Evolutionary conservation across 2,113 vertebrate genomes (phyloP), one percentile per base, ranked within the genome.

Genomic region (Actenoides lindsayi): DNA sequence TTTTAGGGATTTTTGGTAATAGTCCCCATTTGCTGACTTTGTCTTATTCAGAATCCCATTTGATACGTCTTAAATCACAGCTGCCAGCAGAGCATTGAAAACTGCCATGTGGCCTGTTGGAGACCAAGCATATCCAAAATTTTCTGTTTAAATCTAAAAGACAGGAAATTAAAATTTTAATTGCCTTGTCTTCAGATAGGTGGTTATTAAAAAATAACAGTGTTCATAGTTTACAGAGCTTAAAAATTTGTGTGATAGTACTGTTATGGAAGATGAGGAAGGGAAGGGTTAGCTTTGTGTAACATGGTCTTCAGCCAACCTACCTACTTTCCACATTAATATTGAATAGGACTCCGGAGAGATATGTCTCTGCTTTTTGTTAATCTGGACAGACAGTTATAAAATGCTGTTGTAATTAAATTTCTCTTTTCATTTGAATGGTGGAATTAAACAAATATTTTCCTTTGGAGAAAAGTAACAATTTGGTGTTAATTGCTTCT

Each of bases 391-490:
- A 90, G 84, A 63, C 91, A 64, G 83, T 53, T 91, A 83, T 71
- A 83, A 79, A 87, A 77, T 57, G 60, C 62, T 75, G 31, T 11
- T 92, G 88, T 93, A 97, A 95, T 96, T 97, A 96, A 92, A 94
- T 96, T 90, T 90, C 75, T 88, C 89, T 95, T 96, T 92, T 95
- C 76, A 83, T 95, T 96, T 95, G 83, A 92, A 71, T 69, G 28
- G 67, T 78, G 62, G 87, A 80, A 96, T 97, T 96, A 95, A 96
- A 96, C 95, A 97, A 97, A 97, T 96, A 94, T 96, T 96, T 97
- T 94, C 78, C 84, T 86, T 90, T 93, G 78, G 95, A 94, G 93
- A 88, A 93, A 94, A 96, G 94, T 89, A 97, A 78, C 95, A 95
- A 88, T 95, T 96, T 93, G 83, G 92, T 93, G 87, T 90, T 97